Percentiles rank a stretch among this genome's conserved stretches.
phyloP scores from a whole-genome alignment of 2,113 vertebrate species.

The Hemiscyllium ocellatum region DNA sequence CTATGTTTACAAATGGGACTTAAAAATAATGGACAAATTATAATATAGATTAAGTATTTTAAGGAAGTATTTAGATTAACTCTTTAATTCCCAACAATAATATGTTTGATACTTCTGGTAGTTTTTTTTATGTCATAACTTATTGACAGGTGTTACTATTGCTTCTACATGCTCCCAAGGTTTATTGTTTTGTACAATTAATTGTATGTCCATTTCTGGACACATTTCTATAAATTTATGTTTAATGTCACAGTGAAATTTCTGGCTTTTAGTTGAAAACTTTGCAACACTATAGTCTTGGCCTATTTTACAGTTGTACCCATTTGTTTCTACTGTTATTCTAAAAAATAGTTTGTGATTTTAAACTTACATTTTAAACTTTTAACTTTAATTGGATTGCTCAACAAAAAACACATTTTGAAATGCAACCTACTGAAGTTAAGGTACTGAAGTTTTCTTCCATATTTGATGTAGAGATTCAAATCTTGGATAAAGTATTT shows the following conservation, averaged over 20 bases:
- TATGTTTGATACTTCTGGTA: not conserved
- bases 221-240: not conserved
- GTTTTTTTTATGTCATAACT: not conserved
- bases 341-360: not conserved
- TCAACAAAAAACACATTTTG: not conserved
- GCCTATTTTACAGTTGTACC: not conserved
- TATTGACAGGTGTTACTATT: not conserved
- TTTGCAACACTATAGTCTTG: not conserved
- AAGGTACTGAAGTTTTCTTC: not conserved
- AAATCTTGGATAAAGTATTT: not conserved
- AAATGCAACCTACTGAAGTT: not conserved
- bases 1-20: not conserved
- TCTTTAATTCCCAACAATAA: not conserved
- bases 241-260: not conserved
- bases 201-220: not conserved
- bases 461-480: not conserved
- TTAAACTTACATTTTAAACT: not conserved
- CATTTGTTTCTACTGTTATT: not conserved
- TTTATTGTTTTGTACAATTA: not conserved
- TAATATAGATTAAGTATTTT: not conserved
- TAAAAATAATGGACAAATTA: not conserved
- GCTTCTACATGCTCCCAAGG: not conserved
- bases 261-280: not conserved
- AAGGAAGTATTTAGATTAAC: slow-evolving; percentile 8
- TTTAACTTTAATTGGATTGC: not conserved